phyloP scores from a whole-genome alignment of 35 echinoderm and acorn worm genomes.

The Ophiothrix spiculata region DNA sequence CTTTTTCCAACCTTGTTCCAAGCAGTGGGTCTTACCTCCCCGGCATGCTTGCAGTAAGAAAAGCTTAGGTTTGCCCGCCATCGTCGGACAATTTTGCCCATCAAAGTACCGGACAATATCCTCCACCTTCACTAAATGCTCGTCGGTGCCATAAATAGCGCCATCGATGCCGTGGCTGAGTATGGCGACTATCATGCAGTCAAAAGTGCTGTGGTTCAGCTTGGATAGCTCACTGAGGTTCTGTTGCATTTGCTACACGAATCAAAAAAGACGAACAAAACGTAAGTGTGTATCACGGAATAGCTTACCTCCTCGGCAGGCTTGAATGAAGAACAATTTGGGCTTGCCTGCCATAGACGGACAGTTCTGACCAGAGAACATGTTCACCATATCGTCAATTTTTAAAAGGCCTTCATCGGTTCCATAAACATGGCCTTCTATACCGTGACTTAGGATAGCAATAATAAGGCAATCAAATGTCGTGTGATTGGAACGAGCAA shows the following conservation, averaged over 20 bases:
- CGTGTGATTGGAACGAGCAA: constrained; percentile 57
- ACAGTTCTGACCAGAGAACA: constrained; percentile 55
- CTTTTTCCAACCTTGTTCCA: too few relatives aligned
- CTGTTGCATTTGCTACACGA: not conserved
- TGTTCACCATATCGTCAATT: constrained; percentile 60
- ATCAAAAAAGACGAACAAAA: not conserved
- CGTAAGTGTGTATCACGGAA: not conserved
- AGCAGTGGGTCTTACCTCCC: constrained; percentile 33
- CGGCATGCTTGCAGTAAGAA: constrained; percentile 60
- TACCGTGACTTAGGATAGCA: constrained; percentile 83
- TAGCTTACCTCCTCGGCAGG: constrained; percentile 85
- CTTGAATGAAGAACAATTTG: constrained; percentile 92
- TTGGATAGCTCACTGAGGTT: not conserved
- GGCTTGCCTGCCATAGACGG: constrained; percentile 80
- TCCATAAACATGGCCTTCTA: constrained; percentile 83
- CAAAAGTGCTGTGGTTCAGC: constrained; percentile 5
- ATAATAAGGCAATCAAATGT: constrained; percentile 75
- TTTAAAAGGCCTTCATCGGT: constrained; percentile 64
- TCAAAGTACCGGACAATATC: constrained; percentile 17
- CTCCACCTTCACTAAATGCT: not conserved
- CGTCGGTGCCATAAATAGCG: constrained; percentile 29
- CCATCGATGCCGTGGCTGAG: constrained; percentile 39
- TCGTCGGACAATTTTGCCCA: constrained; percentile 13
- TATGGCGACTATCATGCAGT: constrained; percentile 37
- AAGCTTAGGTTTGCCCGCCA: constrained; percentile 55